Percentiles rank a stretch among this genome's conserved stretches.
These are phyloP conservation scores for Frankliniella intonsa DNA, from an alignment of 2,888 invertebrate species.

Conservation along the genomic window DNA sequence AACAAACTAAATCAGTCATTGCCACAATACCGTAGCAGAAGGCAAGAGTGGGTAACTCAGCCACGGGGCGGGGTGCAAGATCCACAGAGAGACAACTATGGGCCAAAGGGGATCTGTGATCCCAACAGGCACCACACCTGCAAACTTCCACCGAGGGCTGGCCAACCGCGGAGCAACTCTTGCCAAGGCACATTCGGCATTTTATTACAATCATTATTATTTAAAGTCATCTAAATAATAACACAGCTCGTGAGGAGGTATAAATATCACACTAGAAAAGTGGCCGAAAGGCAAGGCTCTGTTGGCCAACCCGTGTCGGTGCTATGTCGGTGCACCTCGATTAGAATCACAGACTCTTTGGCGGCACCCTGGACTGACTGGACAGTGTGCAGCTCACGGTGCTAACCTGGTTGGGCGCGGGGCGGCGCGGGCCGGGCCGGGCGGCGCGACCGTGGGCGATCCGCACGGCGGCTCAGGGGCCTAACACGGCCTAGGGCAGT, in stretches of 20 bases:
- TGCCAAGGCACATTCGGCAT: constrained; percentile 21
- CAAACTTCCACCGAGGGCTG: background rate
- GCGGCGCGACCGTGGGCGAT: no score
- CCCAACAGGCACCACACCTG: background rate
- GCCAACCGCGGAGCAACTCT: background rate
- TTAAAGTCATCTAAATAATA: background rate
- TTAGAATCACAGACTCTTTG: constrained; percentile 5
- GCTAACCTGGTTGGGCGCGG: no score
- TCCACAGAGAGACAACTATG: background rate
- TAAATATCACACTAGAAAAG: background rate
- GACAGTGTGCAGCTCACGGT: no score
- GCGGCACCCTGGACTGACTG: no score
- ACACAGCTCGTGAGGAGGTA: constrained; percentile 6
- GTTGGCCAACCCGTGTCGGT: background rate
- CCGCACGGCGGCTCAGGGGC: no score
- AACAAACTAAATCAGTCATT: constrained; percentile 10
- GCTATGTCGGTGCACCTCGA: background rate
- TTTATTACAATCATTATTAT: background rate
- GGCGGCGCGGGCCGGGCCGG: no score
- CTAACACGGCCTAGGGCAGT: no score
- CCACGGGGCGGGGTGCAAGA: background rate
- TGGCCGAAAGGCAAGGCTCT: background rate
- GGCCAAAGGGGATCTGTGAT: background rate
- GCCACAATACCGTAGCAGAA: background rate
- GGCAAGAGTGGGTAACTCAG: background rate